phyloP scores from a whole-genome alignment of 2,888 invertebrate genomes.

The Deilephila porcellus region DNA sequence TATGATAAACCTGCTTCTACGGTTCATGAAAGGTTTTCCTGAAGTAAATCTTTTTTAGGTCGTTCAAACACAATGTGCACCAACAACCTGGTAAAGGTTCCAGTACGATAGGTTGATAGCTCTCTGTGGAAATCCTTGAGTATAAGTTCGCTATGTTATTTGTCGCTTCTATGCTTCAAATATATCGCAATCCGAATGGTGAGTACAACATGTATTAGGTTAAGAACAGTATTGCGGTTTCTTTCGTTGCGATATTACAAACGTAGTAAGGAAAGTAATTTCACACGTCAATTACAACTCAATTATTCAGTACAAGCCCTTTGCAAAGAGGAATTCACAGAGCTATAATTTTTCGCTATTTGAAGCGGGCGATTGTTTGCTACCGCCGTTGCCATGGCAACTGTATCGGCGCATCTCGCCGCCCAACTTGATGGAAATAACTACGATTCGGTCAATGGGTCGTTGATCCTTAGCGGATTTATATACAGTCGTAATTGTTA shows the following conservation, averaged over 20 bases:
- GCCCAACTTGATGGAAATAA: slow-evolving; percentile 53
- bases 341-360: slow-evolving; percentile 15
- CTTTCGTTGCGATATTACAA: no score
- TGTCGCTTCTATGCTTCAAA: no score
- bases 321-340: neutral
- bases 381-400: slow-evolving; percentile 64
- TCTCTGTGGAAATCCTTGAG: no score
- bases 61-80: no score
- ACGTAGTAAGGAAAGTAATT: neutral
- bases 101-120: no score
- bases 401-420: slow-evolving; percentile 73
- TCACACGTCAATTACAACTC: neutral
- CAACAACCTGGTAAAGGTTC: no score
- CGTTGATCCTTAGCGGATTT: slow-evolving; percentile 65
- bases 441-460: slow-evolving; percentile 66
- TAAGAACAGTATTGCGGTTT: no score
- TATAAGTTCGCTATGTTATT: no score
- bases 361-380: slow-evolving; percentile 56
- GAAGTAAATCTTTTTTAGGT: no score
- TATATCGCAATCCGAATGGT: no score
- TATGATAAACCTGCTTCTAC: neutral
- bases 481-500: slow-evolving; percentile 40
- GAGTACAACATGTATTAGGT: no score
- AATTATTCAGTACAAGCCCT: slow-evolving; percentile 13
- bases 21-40: no score